A percentile compares a stretch with the other conserved stretches of the same genome.
Evolutionary conservation across 2,113 vertebrate genomes (phyloP).

Genomic region (Grus americana): DNA sequence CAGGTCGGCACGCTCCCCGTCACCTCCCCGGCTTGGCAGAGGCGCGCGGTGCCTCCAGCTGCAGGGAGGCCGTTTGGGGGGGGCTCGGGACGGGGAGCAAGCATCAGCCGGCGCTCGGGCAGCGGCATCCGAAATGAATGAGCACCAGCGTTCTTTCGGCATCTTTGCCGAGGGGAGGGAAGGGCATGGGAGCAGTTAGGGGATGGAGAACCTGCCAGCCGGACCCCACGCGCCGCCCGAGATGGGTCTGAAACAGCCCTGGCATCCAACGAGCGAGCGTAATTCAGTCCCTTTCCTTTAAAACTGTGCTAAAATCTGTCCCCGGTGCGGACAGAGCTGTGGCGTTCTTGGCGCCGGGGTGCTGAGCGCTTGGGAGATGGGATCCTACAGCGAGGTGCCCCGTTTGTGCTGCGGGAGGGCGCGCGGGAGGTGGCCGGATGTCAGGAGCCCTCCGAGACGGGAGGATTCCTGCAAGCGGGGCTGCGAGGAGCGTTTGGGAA

Average conservation of each 20-base stretch:
- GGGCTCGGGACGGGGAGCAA: not conserved
- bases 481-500: not conserved
- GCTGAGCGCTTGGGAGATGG: not conserved
- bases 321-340: not conserved
- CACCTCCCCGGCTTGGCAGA: not conserved
- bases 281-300: not conserved
- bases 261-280: not conserved
- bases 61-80: not conserved
- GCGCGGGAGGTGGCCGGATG: not conserved
- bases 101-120: not conserved
- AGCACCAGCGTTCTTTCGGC: rapidly evolving
- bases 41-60: not conserved
- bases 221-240: not conserved
- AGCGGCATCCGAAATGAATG: not conserved
- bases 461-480: not conserved
- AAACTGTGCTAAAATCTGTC: not conserved
- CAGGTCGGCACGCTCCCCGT: rapidly evolving
- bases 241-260: not conserved
- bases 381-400: not conserved
- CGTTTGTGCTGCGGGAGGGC: not conserved
- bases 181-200: not conserved
- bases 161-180: not conserved
- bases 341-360: not conserved
- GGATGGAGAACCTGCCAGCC: not conserved
- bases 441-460: not conserved